Percentiles rank a stretch among this genome's conserved stretches.
phyloP scores from a whole-genome alignment of 1,140 invertebrate species.

The Sycophaga agraensis region DNA sequence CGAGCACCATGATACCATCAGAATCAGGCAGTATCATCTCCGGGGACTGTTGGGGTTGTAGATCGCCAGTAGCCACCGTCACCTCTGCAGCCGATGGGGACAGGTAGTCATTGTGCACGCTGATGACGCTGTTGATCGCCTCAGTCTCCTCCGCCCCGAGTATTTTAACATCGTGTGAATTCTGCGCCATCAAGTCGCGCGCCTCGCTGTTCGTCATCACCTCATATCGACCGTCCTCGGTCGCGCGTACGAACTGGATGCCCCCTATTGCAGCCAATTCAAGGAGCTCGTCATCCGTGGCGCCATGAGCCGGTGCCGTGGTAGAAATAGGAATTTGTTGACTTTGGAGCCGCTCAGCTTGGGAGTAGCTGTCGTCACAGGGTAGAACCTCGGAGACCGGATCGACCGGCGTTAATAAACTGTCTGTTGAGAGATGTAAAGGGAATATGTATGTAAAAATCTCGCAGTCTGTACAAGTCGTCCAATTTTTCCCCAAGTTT shows the following conservation, averaged over 20 bases:
- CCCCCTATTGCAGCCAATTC: slow-evolving; percentile 55
- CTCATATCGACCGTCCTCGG: slow-evolving; percentile 56
- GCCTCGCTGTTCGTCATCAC: slow-evolving; percentile 56
- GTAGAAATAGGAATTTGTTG: neutral
- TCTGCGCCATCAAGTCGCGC: slow-evolving; percentile 54
- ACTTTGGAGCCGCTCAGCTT: neutral
- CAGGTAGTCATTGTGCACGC: slow-evolving; percentile 16
- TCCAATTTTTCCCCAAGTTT: slow-evolving; percentile 18
- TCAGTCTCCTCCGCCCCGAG: slow-evolving; percentile 50
- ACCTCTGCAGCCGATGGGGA: neutral
- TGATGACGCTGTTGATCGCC: slow-evolving; percentile 46
- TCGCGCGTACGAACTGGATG: slow-evolving; percentile 57
- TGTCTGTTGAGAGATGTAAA: slow-evolving; percentile 30
- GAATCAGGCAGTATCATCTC: slow-evolving; percentile 37
- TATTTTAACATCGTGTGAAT: slow-evolving; percentile 53
- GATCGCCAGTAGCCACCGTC: neutral
- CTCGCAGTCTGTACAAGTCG: neutral
- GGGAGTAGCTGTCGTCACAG: slow-evolving; percentile 2
- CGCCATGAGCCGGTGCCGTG: slow-evolving; percentile 14
- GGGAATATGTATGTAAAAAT: slow-evolving; percentile 24
- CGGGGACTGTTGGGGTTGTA: slow-evolving; percentile 10
- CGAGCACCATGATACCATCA: slow-evolving; percentile 47
- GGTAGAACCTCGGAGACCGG: slow-evolving; percentile 21
- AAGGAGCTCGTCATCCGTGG: slow-evolving; percentile 51
- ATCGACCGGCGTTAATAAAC: slow-evolving; percentile 33